phyloP scores from a whole-genome alignment of 2,888 invertebrate species.

The Aphidoletes aphidimyza region DNA sequence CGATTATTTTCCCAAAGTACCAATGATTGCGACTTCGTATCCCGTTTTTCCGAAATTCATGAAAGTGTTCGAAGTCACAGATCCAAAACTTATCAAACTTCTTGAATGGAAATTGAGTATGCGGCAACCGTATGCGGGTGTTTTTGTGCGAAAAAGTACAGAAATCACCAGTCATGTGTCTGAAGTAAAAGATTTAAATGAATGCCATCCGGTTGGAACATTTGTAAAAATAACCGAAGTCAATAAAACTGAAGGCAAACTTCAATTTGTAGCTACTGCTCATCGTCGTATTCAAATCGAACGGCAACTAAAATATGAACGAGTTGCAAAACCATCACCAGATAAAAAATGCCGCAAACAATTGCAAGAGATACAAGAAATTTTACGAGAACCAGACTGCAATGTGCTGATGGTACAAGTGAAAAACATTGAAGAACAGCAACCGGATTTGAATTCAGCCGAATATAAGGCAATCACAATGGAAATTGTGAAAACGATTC shows the following conservation, averaged over 20 bases:
- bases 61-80: slow-evolving; percentile 87
- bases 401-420: slow-evolving; percentile 90
- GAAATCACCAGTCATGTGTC: slow-evolving; percentile 90
- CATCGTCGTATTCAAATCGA: slow-evolving; percentile 87
- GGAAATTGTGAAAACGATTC: slow-evolving; percentile 95
- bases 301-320: slow-evolving; percentile 72
- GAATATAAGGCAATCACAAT: slow-evolving; percentile 97
- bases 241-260: slow-evolving; percentile 91
- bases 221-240: slow-evolving; percentile 99
- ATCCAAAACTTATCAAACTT: slow-evolving; percentile 87
- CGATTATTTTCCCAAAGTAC: slow-evolving; percentile 8
- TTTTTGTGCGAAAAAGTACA: slow-evolving; percentile 84
- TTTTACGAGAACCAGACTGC: not conserved
- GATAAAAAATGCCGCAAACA: slow-evolving; percentile 53
- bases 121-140: slow-evolving; percentile 96
- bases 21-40: slow-evolving; percentile 87
- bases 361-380: not conserved
- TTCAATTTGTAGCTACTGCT: slow-evolving; percentile 93
- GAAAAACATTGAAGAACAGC: slow-evolving; percentile 89
- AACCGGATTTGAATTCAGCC: slow-evolving; percentile 86
- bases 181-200: slow-evolving; percentile 82
- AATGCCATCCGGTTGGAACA: slow-evolving; percentile 90
- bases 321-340: slow-evolving; percentile 76
- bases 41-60: slow-evolving; percentile 98
- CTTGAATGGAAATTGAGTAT: slow-evolving; percentile 92